Evolutionary conservation across 2,888 invertebrate genomes (phyloP).

Genomic region (Noctuana brunneofusca): DNA sequence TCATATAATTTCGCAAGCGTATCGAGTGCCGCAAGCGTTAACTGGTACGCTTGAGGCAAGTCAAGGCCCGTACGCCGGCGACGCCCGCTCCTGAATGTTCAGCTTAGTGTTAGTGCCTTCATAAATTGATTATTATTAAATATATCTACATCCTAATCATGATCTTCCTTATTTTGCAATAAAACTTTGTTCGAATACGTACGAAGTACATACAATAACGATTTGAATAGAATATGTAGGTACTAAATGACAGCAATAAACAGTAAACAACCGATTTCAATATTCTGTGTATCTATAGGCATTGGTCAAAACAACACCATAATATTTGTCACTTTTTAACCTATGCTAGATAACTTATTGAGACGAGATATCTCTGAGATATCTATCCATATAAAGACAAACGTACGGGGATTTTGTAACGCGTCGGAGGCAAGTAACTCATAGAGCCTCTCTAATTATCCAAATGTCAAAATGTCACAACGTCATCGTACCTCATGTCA

Average conservation of each 20-base stretch:
- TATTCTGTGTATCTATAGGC: not conserved
- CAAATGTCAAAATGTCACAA: conserved; percentile 29
- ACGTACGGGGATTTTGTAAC: not conserved
- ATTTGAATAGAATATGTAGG: not conserved
- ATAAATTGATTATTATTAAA: not conserved
- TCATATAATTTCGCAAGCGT: conserved; percentile 81
- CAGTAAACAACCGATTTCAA: not conserved
- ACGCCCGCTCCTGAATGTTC: conserved; percentile 80
- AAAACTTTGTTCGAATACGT: not conserved
- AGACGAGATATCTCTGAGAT: too few relatives aligned
- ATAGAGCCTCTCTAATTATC: conserved; percentile 6
- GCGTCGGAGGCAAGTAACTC: not conserved
- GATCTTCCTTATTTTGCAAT: not conserved
- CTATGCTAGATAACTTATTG: too few relatives aligned
- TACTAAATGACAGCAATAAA: not conserved
- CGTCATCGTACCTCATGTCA: conserved; percentile 21
- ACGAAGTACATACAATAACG: not conserved
- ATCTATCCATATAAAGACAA: not conserved
- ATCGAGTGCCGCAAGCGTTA: conserved; percentile 79
- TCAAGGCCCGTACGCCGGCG: conserved; percentile 68
- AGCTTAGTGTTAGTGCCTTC: conserved; percentile 64
- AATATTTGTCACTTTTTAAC: too few relatives aligned
- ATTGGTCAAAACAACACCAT: not conserved
- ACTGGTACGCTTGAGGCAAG: conserved; percentile 74
- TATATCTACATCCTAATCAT: not conserved